Conservation (phyloP, 1,140 invertebrate genomes). For the Bombus difficillimus region DNA sequence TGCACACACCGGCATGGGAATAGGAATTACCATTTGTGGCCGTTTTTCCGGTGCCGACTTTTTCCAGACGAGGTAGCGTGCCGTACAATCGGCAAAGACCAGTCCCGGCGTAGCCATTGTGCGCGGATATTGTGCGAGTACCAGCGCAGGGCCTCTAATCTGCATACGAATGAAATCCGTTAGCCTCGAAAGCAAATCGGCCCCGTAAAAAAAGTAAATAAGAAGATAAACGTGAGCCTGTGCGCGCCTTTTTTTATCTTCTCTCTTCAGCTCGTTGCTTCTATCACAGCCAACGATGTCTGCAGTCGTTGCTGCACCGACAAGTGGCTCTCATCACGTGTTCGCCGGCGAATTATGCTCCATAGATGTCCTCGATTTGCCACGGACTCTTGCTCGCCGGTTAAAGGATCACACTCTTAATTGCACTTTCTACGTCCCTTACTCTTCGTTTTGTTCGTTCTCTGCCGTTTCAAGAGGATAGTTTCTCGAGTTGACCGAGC, state of each 20-base stretch:
- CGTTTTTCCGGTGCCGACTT: conserved; percentile 17
- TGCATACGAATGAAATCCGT: conserved; percentile 54
- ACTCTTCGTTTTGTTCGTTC: neutral
- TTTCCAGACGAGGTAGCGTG: conserved; percentile 31
- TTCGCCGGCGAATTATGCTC: conserved; percentile 4
- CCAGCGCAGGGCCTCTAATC: conserved; percentile 5
- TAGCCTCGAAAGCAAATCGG: conserved; percentile 1
- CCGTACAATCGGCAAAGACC: conserved; percentile 31
- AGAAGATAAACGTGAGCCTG: neutral
- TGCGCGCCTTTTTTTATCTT: neutral
- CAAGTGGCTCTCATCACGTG: conserved; percentile 9
- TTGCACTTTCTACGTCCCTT: neutral
- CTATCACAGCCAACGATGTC: too few species aligned
- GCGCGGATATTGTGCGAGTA: neutral
- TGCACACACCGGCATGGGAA: neutral
- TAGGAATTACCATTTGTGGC: conserved; percentile 22
- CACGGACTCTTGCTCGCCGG: neutral
- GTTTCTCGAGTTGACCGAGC: neutral
- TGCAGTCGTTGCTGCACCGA: neutral
- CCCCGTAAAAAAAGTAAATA: conserved; percentile 29
- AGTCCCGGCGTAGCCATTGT: neutral
- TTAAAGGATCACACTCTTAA: conserved; percentile 12
- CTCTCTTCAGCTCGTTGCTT: neutral
- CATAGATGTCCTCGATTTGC: conserved; percentile 23
- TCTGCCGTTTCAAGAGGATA: neutral